These are phyloP conservation scores for Drosophila neoperkinsi DNA, from an alignment of 2,888 invertebrate genomes.

Conservation along the genomic window DNA sequence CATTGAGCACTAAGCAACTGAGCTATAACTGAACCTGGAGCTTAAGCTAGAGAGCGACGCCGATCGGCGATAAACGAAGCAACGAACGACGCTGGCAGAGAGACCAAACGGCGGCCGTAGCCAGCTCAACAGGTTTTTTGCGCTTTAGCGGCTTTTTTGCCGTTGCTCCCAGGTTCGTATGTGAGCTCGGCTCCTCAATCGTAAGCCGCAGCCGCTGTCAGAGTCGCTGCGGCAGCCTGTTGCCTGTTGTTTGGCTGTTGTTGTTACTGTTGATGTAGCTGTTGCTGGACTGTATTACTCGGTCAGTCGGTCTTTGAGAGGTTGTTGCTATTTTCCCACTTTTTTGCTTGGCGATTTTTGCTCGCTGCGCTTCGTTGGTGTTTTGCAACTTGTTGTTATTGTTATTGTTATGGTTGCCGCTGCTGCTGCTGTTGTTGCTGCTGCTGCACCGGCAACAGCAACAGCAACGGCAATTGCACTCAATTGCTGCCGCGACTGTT, in stretches of 20 bases:
- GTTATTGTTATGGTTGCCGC: constrained; percentile 47
- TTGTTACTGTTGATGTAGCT: constrained; percentile 38
- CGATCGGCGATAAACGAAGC: constrained; percentile 70
- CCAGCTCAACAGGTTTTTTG: constrained; percentile 72
- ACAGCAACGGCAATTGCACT: constrained; percentile 75
- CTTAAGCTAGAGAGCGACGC: constrained; percentile 26
- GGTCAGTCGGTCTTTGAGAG: constrained; percentile 86
- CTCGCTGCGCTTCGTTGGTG: constrained; percentile 63
- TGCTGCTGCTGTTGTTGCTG: constrained; percentile 51
- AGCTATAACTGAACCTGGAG: constrained; percentile 16
- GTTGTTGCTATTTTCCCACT: constrained; percentile 84
- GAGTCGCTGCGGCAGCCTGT: constrained; percentile 42
- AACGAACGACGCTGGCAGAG: constrained; percentile 78
- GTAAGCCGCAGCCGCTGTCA: constrained; percentile 41
- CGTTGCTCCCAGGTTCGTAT: constrained; percentile 68
- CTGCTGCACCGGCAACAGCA: constrained; percentile 33
- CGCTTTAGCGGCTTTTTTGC: constrained; percentile 76
- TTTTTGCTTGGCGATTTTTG: constrained; percentile 64
- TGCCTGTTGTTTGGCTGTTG: constrained; percentile 51
- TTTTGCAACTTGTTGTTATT: constrained; percentile 70
- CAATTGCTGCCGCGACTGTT: constrained; percentile 52
- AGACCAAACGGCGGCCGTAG: constrained; percentile 41
- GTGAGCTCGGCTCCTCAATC: constrained; percentile 51
- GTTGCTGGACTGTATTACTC: constrained; percentile 85
- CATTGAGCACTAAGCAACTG: background rate